Percentiles rank a stretch among this genome's conserved stretches.
Conservation (phyloP, 2,797 vertebrate genomes). For the Anguilla anguilla region DNA sequence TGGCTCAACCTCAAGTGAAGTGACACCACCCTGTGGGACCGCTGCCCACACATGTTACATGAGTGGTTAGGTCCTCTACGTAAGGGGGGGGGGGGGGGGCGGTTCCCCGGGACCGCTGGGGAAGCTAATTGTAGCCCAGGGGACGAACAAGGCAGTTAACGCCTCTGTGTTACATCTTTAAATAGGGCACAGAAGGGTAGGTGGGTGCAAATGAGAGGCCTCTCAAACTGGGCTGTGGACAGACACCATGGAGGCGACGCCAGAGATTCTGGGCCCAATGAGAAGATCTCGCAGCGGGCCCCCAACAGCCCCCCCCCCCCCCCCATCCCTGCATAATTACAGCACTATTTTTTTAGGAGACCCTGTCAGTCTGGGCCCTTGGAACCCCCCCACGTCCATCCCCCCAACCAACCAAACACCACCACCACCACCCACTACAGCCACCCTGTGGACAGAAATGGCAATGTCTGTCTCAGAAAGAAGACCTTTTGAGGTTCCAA, state of each 20-base stretch:
- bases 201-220: background rate
- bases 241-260: too few species aligned
- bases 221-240: background rate
- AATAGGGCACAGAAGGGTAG: background rate
- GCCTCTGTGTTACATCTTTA: background rate
- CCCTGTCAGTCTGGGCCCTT: too few species aligned
- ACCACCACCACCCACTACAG: too few species aligned
- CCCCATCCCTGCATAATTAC: too few species aligned
- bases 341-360: too few species aligned
- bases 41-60: background rate
- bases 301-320: too few species aligned
- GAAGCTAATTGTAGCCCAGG: background rate
- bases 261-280: too few species aligned
- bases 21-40: background rate
- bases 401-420: too few species aligned
- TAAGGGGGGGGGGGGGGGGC: background rate
- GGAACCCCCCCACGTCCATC: too few species aligned
- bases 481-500: background rate
- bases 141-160: background rate
- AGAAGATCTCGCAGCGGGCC: too few species aligned
- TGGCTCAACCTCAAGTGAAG: background rate
- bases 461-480: background rate
- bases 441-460: background rate
- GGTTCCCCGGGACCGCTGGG: background rate
- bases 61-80: background rate